Conservation (phyloP, 1,140 invertebrate genomes). For the Sweltsa coloradensis region DNA sequence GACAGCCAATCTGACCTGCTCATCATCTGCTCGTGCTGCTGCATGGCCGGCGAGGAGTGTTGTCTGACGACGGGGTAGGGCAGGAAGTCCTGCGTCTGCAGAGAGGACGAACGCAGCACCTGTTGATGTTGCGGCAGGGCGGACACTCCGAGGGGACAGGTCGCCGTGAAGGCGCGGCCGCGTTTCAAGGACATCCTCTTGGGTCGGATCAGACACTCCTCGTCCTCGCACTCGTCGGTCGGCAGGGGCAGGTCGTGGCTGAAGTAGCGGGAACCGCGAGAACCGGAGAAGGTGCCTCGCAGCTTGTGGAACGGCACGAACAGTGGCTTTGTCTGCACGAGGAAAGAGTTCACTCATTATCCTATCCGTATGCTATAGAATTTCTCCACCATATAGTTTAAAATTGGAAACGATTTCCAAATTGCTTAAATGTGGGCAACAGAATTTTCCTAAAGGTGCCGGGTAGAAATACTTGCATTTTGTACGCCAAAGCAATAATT, state of each 20-base stretch:
- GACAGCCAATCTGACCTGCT: too few species aligned
- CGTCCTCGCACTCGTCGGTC: slow-evolving; percentile 40
- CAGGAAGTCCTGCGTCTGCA: slow-evolving; percentile 20
- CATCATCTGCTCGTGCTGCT: slow-evolving; percentile 15
- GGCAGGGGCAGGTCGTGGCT: slow-evolving; percentile 46
- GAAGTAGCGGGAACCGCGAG: slow-evolving; percentile 41
- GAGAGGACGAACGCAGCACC: slow-evolving; percentile 21
- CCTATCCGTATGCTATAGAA: too few species aligned
- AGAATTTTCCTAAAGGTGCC: too few species aligned
- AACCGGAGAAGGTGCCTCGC: slow-evolving; percentile 35
- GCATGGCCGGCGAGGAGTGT: slow-evolving; percentile 22
- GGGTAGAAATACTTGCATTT: too few species aligned
- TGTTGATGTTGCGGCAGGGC: slow-evolving; percentile 11
- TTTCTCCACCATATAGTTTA: too few species aligned
- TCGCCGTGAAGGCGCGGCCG: slow-evolving; percentile 19
- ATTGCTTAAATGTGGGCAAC: too few species aligned
- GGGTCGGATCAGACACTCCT: slow-evolving; percentile 23
- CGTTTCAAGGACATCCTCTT: slow-evolving; percentile 1
- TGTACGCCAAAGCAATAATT: too few species aligned
- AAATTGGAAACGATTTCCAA: too few species aligned
- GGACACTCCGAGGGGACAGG: slow-evolving; percentile 23
- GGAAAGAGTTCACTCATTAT: too few species aligned
- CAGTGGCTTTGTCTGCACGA: slow-evolving; percentile 22
- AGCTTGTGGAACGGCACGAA: slow-evolving; percentile 28
- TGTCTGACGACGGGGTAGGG: slow-evolving; percentile 20